phyloP scores from a whole-genome alignment of 2,888 invertebrate species.

The Celastrina argiolus region DNA sequence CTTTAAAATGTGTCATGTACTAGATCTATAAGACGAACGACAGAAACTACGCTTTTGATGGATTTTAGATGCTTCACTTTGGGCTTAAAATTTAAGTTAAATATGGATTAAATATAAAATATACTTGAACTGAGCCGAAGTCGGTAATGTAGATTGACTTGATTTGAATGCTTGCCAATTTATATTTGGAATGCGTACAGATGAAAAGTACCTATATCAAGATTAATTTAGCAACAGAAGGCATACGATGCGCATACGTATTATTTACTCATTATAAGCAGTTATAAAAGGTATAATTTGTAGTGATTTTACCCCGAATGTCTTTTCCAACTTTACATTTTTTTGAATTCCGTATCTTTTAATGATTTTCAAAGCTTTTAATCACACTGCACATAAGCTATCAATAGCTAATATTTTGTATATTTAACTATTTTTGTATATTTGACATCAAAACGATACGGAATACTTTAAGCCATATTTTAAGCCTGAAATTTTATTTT shows the following conservation, averaged over 20 bases:
- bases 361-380: constrained; percentile 12
- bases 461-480: constrained; percentile 35
- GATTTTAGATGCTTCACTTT: constrained; percentile 59
- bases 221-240: constrained; percentile 24
- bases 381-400: constrained; percentile 18
- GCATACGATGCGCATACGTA: constrained; percentile 22
- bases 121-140: constrained; percentile 20
- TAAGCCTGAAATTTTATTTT: constrained; percentile 36
- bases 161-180: constrained; percentile 25
- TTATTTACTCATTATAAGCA: constrained; percentile 15
- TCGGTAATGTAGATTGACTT: constrained; percentile 23
- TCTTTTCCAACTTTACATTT: background rate
- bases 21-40: constrained; percentile 68
- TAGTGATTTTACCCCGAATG: constrained; percentile 10
- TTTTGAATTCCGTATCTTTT: constrained; percentile 22
- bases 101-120: constrained; percentile 29
- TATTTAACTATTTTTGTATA: background rate
- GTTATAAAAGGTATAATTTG: constrained; percentile 12
- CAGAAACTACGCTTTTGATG: constrained; percentile 53
- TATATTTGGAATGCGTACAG: constrained; percentile 27
- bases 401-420: background rate
- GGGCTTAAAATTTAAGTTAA: constrained; percentile 47
- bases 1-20: constrained; percentile 28
- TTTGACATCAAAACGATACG: constrained; percentile 32
- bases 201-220: constrained; percentile 23